These are phyloP conservation scores for Zingel zingel DNA, from an alignment of 2,113 vertebrate genomes.

Conservation along the genomic window DNA sequence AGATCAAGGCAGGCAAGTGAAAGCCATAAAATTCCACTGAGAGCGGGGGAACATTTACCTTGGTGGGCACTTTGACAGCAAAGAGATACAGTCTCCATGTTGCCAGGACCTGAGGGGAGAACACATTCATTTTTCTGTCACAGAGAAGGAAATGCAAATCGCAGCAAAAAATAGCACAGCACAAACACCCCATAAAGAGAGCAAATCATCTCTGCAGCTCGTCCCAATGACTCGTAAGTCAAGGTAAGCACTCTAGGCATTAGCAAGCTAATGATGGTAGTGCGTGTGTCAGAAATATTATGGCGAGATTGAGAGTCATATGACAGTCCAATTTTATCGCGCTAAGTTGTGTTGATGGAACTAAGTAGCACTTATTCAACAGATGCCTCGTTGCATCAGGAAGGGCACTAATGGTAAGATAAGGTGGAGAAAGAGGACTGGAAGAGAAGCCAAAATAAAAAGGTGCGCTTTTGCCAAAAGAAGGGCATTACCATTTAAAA, in stretches of 20 bases:
- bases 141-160: constrained; percentile 72
- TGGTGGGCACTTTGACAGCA: constrained; percentile 90
- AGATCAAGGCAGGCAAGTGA: constrained; percentile 67
- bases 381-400: constrained; percentile 35
- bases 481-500: constrained; percentile 65
- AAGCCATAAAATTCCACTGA: constrained; percentile 66
- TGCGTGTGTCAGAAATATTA: constrained; percentile 45
- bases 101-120: constrained; percentile 84
- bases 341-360: constrained; percentile 47
- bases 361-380: constrained; percentile 46
- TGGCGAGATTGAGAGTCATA: constrained; percentile 34
- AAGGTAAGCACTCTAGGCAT: constrained; percentile 67
- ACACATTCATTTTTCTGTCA: constrained; percentile 73
- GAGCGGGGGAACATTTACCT: constrained; percentile 83
- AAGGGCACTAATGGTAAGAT: neutral
- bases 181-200: constrained; percentile 65
- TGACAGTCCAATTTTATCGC: constrained; percentile 37
- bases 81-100: constrained; percentile 92
- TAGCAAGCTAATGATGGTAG: constrained; percentile 67
- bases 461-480: constrained; percentile 36
- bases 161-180: constrained; percentile 64
- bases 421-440: neutral
- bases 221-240: constrained; percentile 62
- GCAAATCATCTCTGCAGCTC: constrained; percentile 65
- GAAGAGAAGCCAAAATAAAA: constrained; percentile 7